phyloP scores from a whole-genome alignment of 1,140 invertebrate species.

The Fopius arisanus region DNA sequence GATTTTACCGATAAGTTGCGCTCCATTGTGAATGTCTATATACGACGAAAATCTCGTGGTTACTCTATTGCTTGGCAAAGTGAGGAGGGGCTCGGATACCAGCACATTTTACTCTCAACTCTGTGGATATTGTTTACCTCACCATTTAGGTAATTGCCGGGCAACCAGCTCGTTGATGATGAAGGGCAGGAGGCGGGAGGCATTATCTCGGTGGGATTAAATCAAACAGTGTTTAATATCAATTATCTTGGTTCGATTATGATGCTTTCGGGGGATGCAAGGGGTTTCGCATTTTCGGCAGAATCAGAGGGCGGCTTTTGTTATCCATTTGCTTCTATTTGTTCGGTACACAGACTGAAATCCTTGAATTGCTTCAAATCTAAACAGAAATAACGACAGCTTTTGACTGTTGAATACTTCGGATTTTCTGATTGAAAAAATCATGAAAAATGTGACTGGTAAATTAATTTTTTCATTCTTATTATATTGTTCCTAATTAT shows the following conservation, averaged over 20 bases:
- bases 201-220: conserved; percentile 3
- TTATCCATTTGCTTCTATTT: no score
- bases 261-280: not conserved
- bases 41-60: not conserved
- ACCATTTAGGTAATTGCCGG: conserved; percentile 66
- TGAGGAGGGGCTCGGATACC: conserved; percentile 24
- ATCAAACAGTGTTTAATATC: conserved; percentile 13
- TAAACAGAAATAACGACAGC: no score
- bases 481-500: no score
- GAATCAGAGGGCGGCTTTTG: no score
- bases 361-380: no score
- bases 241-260: conserved; percentile 1
- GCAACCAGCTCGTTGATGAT: conserved; percentile 51
- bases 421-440: no score
- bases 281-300: no score
- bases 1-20: conserved; percentile 1
- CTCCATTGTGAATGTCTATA: conserved; percentile 26
- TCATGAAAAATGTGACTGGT: no score
- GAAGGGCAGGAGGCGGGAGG: not conserved
- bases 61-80: not conserved
- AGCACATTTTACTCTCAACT: conserved; percentile 57
- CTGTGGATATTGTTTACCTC: conserved; percentile 63
- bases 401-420: no score
- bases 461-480: no score
- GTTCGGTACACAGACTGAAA: no score